These are phyloP conservation scores for Cenopis cana DNA, from an alignment of 2,888 invertebrate species.

Conservation along the genomic window DNA sequence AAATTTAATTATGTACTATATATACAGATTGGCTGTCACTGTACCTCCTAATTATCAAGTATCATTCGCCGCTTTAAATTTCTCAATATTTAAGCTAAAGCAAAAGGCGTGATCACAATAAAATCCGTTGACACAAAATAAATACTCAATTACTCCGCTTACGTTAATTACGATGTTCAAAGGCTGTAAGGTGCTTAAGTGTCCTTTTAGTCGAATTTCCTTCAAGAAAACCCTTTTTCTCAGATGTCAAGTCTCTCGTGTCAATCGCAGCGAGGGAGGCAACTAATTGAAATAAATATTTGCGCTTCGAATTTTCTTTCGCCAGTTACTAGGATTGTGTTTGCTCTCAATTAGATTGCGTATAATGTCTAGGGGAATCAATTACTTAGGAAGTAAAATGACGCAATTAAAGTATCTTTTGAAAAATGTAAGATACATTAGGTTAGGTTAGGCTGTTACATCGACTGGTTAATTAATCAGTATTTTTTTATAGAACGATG, in stretches of 20 bases:
- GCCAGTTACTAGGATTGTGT: conserved; percentile 53
- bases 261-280: conserved; percentile 70
- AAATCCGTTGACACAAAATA: conserved; percentile 48
- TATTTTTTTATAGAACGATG: too few relatives aligned
- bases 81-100: conserved; percentile 26
- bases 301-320: conserved; percentile 72
- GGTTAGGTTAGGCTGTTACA: too few relatives aligned
- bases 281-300: conserved; percentile 82
- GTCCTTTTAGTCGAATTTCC: conserved; percentile 68
- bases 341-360: conserved; percentile 53
- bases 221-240: conserved; percentile 74
- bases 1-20: too few relatives aligned
- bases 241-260: conserved; percentile 76
- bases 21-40: too few relatives aligned
- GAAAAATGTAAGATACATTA: too few relatives aligned
- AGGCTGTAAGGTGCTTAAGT: conserved; percentile 63
- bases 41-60: neutral
- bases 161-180: conserved; percentile 72
- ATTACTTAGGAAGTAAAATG: conserved; percentile 26
- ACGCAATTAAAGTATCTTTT: conserved; percentile 12
- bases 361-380: conserved; percentile 16
- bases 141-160: conserved; percentile 63
- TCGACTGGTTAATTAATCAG: too few relatives aligned
- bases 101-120: conserved; percentile 36
- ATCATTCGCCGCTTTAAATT: conserved; percentile 6